phyloP scores from a whole-genome alignment of 2,888 invertebrate species.

The Drosophila seclusa region DNA sequence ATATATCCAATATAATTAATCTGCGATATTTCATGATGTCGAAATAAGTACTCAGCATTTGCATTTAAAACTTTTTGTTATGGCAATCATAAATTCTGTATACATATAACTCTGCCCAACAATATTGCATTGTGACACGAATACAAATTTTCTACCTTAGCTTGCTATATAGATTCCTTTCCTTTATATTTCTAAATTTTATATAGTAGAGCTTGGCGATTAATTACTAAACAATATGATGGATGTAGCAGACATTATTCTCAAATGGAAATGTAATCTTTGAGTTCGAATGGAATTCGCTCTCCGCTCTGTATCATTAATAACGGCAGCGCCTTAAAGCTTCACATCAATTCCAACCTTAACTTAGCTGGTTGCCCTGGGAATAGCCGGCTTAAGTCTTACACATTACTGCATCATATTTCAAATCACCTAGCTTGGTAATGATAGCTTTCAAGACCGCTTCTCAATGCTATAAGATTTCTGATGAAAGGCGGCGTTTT shows the following conservation, averaged over 20 bases:
- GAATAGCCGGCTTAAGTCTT: not conserved
- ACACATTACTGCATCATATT: not conserved
- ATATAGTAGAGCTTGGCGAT: not conserved
- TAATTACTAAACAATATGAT: not conserved
- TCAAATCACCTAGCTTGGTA: not conserved
- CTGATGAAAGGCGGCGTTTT: slow-evolving; percentile 1
- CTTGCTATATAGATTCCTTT: not conserved
- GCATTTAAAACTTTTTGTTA: not conserved
- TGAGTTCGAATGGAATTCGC: not conserved
- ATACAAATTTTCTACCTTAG: not conserved
- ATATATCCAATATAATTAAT: not conserved
- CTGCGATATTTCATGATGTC: no score
- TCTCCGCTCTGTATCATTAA: not conserved
- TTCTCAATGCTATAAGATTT: not conserved
- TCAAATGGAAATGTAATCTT: not conserved
- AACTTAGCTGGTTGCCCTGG: not conserved
- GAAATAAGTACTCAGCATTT: no score
- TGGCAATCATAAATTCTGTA: not conserved
- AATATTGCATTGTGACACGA: not conserved
- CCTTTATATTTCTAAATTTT: not conserved
- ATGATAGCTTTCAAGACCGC: not conserved
- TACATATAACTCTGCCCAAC: not conserved
- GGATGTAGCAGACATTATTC: not conserved
- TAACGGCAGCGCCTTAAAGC: not conserved
- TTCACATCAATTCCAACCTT: not conserved